These are phyloP conservation scores for Ceratotherium simum DNA, from an alignment of 2,113 vertebrate species.

Conservation along the genomic window DNA sequence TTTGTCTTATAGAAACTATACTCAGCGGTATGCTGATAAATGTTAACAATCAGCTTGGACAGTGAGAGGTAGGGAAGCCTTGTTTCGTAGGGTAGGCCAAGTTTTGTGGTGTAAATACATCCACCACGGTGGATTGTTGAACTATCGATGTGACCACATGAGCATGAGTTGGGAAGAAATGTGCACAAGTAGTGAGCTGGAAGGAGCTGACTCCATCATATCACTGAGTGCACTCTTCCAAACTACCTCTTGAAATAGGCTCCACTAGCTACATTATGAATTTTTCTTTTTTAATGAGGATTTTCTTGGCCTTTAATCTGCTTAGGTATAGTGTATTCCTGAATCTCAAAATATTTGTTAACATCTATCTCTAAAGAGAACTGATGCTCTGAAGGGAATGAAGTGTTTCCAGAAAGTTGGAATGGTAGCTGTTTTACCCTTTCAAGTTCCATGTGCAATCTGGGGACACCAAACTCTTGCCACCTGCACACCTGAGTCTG, in stretches of 20 bases:
- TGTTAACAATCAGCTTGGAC: neutral
- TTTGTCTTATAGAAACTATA: neutral
- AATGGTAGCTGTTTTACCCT: neutral
- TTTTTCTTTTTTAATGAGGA: neutral
- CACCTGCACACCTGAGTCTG: neutral
- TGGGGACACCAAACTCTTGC: neutral
- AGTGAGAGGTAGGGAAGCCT: neutral
- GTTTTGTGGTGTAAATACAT: neutral
- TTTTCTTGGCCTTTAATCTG: constrained; percentile 15
- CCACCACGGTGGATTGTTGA: neutral
- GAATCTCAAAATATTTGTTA: constrained; percentile 26
- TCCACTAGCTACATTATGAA: neutral
- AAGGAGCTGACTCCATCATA: neutral
- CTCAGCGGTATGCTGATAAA: neutral
- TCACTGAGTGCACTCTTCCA: neutral
- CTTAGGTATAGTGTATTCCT: neutral
- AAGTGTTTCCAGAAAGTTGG: neutral
- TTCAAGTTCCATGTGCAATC: neutral
- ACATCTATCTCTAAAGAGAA: neutral
- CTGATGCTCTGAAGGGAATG: neutral
- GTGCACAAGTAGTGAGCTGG: neutral
- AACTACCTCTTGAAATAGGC: neutral
- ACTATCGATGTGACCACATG: neutral
- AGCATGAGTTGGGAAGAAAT: neutral
- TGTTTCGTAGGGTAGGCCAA: neutral